Evolutionary conservation across 2,113 vertebrate genomes (phyloP).

Genomic region (Ifrita kowaldi): DNA sequence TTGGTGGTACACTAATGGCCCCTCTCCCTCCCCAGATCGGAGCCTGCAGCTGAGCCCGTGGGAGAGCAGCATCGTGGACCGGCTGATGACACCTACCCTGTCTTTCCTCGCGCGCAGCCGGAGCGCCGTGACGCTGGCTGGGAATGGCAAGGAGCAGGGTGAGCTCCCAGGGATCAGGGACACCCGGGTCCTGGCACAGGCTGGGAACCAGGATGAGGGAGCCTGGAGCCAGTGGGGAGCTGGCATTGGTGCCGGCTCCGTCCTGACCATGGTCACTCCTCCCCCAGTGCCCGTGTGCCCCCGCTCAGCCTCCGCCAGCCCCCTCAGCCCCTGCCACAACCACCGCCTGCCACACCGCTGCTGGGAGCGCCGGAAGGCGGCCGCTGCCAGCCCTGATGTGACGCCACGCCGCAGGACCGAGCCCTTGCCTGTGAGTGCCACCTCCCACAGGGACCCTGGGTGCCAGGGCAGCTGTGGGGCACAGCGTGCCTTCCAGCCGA

Average conservation of each 20-base stretch:
- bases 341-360: constrained; percentile 83
- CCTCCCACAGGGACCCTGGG: rapidly evolving
- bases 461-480: neutral
- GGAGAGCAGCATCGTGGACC: constrained; percentile 98
- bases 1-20: rapidly evolving
- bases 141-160: constrained; percentile 86
- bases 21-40: constrained; percentile 74
- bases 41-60: constrained; percentile 87
- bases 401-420: constrained; percentile 76
- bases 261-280: neutral
- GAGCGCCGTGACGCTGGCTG: constrained; percentile 89
- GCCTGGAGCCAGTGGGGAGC: neutral
- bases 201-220: neutral
- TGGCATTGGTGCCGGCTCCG: rapidly evolving
- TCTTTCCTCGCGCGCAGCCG: constrained; percentile 95
- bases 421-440: constrained; percentile 80
- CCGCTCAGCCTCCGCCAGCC: constrained; percentile 91
- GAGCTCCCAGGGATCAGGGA: neutral
- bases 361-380: constrained; percentile 77
- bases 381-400: constrained; percentile 82
- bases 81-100: constrained; percentile 94
- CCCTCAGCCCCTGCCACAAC: constrained; percentile 82
- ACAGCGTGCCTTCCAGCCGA: rapidly evolving
- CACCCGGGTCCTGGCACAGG: rapidly evolving
- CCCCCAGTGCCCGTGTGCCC: constrained; percentile 82